Conservation (phyloP, 1,140 invertebrate genomes). For the Anthonomus grandis region DNA sequence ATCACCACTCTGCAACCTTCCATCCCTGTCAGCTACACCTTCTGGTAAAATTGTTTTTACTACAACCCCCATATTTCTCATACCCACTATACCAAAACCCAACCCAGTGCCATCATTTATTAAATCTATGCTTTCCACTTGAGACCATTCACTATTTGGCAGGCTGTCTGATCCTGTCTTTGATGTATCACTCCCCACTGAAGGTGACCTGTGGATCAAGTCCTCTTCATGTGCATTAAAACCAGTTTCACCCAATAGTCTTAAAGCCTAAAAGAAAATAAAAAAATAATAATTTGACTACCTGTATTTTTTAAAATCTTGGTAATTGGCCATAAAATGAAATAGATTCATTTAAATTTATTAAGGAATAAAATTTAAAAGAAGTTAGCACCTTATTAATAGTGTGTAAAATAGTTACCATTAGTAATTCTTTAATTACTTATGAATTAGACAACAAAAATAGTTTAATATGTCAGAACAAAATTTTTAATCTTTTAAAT, state of each 20-base stretch:
- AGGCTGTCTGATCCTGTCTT: conserved; percentile 69
- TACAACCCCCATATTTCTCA: conserved; percentile 92
- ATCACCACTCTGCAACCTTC: conserved; percentile 89
- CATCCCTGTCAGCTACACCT: conserved; percentile 92
- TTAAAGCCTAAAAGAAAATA: conserved; percentile 64
- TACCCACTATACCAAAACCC: conserved; percentile 97
- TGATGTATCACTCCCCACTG: conserved; percentile 69
- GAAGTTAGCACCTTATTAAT: not conserved
- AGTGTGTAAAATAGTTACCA: not conserved
- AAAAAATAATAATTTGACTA: no score
- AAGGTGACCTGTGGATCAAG: conserved; percentile 59
- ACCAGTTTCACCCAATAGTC: conserved; percentile 73
- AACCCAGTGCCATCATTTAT: conserved; percentile 94
- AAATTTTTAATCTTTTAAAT: no score
- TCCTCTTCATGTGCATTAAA: conserved; percentile 54
- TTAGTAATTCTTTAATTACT: no score
- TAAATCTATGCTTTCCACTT: conserved; percentile 93
- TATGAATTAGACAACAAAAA: not conserved
- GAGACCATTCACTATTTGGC: conserved; percentile 90
- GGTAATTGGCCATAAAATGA: not conserved
- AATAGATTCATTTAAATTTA: not conserved
- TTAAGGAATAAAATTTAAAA: conserved; percentile 4
- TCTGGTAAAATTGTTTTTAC: conserved; percentile 96
- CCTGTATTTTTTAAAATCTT: not conserved
- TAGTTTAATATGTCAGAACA: no score